Evolutionary conservation across 2,113 vertebrate species (phyloP).

Genomic region (Leptocoma aspasia): DNA sequence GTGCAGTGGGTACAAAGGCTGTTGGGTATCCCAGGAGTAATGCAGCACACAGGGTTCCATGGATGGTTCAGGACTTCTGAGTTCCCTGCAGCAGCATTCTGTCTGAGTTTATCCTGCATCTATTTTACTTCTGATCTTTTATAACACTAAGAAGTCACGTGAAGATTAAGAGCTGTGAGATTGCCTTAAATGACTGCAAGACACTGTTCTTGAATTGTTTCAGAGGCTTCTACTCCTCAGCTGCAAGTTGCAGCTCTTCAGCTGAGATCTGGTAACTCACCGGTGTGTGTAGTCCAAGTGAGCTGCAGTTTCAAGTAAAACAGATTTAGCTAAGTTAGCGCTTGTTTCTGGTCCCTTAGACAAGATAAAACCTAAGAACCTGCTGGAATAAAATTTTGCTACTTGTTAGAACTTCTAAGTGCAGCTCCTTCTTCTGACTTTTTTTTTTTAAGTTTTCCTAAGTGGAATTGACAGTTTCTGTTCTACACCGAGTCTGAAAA

Average conservation of each 20-base stretch:
- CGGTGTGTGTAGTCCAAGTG: not conserved
- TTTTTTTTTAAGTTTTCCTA: not conserved
- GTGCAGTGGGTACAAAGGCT: not conserved
- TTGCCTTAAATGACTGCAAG: not conserved
- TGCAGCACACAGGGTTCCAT: fast-evolving
- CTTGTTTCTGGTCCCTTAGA: not conserved
- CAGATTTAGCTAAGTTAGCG: not conserved
- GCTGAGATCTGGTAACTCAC: not conserved
- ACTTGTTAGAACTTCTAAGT: not conserved
- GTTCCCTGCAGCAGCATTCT: not conserved
- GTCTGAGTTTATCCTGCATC: not conserved
- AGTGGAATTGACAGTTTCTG: not conserved
- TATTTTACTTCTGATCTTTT: not conserved
- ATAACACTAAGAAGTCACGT: not conserved
- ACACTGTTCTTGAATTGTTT: not conserved
- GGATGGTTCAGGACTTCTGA: not conserved
- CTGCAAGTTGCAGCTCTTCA: not conserved
- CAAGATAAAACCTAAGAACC: not conserved
- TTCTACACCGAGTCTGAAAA: not conserved
- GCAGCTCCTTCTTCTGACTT: not conserved
- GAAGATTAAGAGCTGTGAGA: not conserved
- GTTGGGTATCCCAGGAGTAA: not conserved
- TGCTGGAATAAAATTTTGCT: not conserved
- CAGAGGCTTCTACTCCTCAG: not conserved
- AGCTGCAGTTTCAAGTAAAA: not conserved